Conservation (phyloP, 2,113 vertebrate species). For the Trogon melanurus region DNA sequence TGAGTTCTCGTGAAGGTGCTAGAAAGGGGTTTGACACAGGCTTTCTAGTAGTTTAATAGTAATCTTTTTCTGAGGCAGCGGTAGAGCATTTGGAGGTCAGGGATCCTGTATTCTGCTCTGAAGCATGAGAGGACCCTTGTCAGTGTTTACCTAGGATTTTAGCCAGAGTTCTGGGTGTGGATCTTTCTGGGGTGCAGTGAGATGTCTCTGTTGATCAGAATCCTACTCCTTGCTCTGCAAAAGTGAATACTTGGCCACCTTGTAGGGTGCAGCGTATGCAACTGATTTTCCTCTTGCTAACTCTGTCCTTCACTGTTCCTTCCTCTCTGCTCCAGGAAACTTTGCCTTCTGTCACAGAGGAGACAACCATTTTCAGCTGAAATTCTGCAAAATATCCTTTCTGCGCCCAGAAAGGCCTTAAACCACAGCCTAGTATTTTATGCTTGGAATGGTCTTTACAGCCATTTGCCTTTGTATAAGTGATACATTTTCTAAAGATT, state of each 20-base stretch:
- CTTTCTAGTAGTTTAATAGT: neutral
- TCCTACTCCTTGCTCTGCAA: neutral
- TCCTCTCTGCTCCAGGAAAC: neutral
- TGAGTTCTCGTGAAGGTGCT: neutral
- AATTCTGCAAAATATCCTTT: neutral
- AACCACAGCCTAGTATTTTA: neutral
- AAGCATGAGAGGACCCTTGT: neutral
- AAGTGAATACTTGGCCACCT: neutral
- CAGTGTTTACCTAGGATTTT: neutral
- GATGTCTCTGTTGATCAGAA: neutral
- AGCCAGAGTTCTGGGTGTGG: neutral
- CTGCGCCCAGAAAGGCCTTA: neutral
- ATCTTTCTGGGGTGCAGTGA: neutral
- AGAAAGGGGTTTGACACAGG: neutral
- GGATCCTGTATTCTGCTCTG: neutral
- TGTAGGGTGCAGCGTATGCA: neutral
- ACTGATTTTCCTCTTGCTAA: neutral
- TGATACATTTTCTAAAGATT: neutral
- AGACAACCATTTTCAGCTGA: neutral
- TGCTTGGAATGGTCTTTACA: neutral
- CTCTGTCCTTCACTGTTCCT: fast-evolving
- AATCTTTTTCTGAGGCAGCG: neutral
- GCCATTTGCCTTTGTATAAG: neutral
- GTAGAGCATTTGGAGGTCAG: neutral
- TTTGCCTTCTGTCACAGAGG: neutral